Conservation (phyloP, 2,888 invertebrate species). For the Eristalis arbustorum region DNA sequence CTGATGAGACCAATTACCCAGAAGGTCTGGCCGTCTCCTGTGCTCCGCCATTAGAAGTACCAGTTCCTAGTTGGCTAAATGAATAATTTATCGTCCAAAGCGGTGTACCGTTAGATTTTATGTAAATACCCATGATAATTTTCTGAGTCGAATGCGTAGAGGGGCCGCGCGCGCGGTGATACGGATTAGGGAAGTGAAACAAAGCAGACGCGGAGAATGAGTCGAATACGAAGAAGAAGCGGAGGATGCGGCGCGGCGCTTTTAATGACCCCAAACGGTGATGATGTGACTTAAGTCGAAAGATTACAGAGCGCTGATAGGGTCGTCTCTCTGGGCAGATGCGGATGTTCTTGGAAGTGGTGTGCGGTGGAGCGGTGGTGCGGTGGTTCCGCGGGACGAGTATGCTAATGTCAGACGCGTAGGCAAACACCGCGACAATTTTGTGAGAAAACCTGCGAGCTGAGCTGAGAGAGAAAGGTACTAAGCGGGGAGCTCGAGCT, state of each 20-base stretch:
- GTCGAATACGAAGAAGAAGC: constrained; percentile 3
- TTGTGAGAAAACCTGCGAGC: neutral
- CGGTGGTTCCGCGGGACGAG: constrained; percentile 1
- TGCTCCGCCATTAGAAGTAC: neutral
- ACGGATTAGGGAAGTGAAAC: neutral
- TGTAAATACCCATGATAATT: constrained; percentile 63
- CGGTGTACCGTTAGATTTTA: constrained; percentile 63
- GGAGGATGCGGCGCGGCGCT: constrained; percentile 48
- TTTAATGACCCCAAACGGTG: constrained; percentile 68
- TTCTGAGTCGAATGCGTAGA: constrained; percentile 27
- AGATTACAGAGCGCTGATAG: constrained; percentile 63
- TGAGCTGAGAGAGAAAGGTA: constrained; percentile 1
- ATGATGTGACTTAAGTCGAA: constrained; percentile 57
- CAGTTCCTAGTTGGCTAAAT: constrained; percentile 36
- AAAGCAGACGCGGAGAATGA: neutral
- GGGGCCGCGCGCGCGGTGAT: neutral
- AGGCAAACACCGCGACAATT: neutral
- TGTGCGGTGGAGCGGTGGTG: neutral
- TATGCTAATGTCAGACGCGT: constrained; percentile 6
- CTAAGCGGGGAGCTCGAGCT: neutral
- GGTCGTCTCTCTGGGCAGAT: constrained; percentile 17
- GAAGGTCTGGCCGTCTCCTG: neutral
- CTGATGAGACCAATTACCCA: constrained; percentile 16
- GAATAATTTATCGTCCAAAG: constrained; percentile 68
- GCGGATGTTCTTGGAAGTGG: constrained; percentile 18